Evolutionary conservation across 1,140 invertebrate species (phyloP), one percentile per base, ranked within the genome.

Genomic region (Papilio machaon): DNA sequence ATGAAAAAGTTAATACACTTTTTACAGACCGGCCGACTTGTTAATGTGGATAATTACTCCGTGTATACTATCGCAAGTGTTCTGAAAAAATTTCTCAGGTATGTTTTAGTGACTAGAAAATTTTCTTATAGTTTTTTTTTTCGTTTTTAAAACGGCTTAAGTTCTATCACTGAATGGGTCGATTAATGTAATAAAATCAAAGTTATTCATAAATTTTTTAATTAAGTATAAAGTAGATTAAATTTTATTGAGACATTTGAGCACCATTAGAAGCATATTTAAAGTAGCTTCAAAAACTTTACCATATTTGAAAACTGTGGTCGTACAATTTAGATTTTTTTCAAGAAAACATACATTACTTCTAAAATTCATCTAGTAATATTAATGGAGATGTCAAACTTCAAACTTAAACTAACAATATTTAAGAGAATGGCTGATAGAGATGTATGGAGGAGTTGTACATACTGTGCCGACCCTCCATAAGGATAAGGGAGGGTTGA

Each of bases 1-100:
- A 99, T 99, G 96, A 99, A 99, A 91, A 99, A 99, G 91, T 96
- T 99, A 0, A 98, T 99, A 83, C 98, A 99, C 92, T 99, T 99
- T 89, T 95, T 98, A 82, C 98, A 99, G 93, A 98, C 98, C 85
- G 99, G 99, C 15, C 96, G 98, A 82, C 96, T 99, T 83, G 98
- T 99, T n/a, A 99, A 99, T 92, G 99, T 99, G 89, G 98, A 99
- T 89, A 99, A 99, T 92, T 99, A 99, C 92, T 99, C 98, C 84
- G 98, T 99, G 79, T 99, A 99, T 95, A 99, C 99, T 58, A 99
- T 99, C 89, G 99, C 99, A 38, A 99, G 98, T 94, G 99, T 99
- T 54, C 95, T 99, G 47, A 99, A 99, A 95, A 98, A 98, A 95
- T 99, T 99, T 95, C 95, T 99, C n/a, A 96, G 94, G 94, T 95